Conservation (phyloP, 2,797 vertebrate species). For the Antennarius maculatus region DNA sequence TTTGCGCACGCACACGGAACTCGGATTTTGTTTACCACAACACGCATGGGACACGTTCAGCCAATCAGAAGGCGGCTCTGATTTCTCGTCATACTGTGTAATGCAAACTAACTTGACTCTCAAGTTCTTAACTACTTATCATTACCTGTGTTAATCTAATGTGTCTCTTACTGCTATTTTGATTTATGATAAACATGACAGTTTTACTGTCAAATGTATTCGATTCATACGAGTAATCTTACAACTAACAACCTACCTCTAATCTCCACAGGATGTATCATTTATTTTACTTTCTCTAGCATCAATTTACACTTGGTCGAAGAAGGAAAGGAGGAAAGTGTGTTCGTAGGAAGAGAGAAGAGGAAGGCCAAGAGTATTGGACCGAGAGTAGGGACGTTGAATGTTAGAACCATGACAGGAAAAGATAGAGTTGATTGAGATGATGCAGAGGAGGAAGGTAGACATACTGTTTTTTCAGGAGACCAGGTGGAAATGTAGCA, state of each 20-base stretch:
- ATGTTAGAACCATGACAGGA: no score
- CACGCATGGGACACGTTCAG: slow-evolving; percentile 70
- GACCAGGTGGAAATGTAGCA: no score
- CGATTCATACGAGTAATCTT: neutral
- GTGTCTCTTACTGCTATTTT: neutral
- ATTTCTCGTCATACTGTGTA: neutral
- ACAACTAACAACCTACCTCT: neutral
- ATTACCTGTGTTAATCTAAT: neutral
- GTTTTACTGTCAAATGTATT: neutral
- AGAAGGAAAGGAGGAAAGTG: no score
- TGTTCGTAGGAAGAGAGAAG: no score
- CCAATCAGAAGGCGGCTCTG: slow-evolving; percentile 62
- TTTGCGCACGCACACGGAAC: slow-evolving; percentile 64
- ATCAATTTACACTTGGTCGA: no score
- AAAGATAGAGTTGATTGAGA: no score
- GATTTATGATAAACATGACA: no score
- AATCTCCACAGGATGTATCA: neutral
- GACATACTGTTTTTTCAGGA: no score
- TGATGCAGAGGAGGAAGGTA: no score
- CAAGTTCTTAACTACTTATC: neutral
- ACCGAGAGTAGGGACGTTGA: no score
- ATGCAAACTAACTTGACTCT: neutral
- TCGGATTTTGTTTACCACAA: slow-evolving; percentile 76
- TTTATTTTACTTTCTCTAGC: no score
- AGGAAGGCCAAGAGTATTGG: no score